Evolutionary conservation across 2,113 vertebrate genomes (phyloP).

Genomic region (Saguinus imperator): DNA sequence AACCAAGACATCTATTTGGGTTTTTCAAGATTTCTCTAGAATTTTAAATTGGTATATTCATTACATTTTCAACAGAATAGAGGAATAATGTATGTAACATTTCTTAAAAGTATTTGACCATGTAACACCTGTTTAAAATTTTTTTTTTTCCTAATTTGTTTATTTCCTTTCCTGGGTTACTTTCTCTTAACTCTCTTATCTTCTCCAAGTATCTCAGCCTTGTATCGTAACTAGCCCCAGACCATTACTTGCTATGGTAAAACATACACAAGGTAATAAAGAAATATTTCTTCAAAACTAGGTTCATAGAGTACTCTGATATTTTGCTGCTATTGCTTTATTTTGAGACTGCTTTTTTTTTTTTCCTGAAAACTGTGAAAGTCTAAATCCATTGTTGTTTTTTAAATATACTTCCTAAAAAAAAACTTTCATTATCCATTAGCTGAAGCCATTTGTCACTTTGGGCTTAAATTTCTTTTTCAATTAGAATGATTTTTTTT

Average conservation of each 20-base stretch:
- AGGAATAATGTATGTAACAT: neutral
- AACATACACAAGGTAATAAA: neutral
- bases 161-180: neutral
- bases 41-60: neutral
- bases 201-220: neutral
- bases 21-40: neutral
- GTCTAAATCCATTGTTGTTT: neutral
- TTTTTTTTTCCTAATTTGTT: neutral
- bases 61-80: neutral
- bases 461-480: neutral
- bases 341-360: neutral
- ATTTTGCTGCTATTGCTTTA: neutral
- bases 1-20: neutral
- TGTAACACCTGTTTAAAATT: neutral
- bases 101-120: neutral
- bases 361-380: neutral
- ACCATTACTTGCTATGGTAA: neutral
- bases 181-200: neutral
- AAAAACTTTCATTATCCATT: neutral
- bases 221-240: neutral
- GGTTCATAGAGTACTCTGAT: neutral
- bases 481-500: neutral
- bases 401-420: neutral
- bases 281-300: neutral
- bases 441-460: neutral